Conservation (phyloP, 1,140 invertebrate species). For the Drosophila pectinifera region DNA sequence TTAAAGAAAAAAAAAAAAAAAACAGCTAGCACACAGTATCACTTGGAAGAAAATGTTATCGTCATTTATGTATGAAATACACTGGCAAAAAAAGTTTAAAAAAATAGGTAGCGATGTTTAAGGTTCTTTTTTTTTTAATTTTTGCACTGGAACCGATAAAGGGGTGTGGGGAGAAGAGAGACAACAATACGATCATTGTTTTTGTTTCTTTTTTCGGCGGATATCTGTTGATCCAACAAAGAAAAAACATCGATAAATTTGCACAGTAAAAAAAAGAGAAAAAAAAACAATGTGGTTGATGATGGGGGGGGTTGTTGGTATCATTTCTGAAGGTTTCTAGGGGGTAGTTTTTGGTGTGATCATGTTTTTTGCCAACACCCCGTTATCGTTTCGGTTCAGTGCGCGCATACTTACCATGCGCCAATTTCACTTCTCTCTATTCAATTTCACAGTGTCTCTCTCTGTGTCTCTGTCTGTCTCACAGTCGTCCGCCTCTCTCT, state of each 20-base stretch:
- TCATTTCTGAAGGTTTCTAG: conserved; percentile 11
- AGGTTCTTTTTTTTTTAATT: conserved; percentile 18
- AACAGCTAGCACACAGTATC: conserved; percentile 40
- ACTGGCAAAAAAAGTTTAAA: conserved; percentile 49
- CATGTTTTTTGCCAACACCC: conserved; percentile 48
- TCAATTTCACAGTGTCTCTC: conserved; percentile 56
- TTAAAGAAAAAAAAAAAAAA: conserved; percentile 13
- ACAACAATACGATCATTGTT: conserved; percentile 13
- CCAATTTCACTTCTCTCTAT: conserved; percentile 50
- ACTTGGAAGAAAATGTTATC: conserved; percentile 39
- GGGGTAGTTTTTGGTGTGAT: conserved; percentile 27
- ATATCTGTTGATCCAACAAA: conserved; percentile 28
- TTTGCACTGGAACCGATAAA: conserved; percentile 74
- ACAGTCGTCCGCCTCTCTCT: conserved; percentile 43
- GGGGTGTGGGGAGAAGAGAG: conserved; percentile 50
- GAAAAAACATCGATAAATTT: conserved; percentile 29
- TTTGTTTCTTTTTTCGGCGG: conserved; percentile 24
- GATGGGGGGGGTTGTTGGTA: conserved; percentile 13
- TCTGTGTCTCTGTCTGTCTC: conserved; percentile 56
- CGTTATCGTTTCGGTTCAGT: conserved; percentile 69
- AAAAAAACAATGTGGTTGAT: conserved; percentile 38
- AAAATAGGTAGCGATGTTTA: conserved; percentile 29
- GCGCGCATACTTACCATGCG: conserved; percentile 79
- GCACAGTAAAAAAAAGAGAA: conserved; percentile 69
- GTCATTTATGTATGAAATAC: conserved; percentile 34